Conservation (phyloP, 2,113 vertebrate genomes). For the Proteles cristata region DNA sequence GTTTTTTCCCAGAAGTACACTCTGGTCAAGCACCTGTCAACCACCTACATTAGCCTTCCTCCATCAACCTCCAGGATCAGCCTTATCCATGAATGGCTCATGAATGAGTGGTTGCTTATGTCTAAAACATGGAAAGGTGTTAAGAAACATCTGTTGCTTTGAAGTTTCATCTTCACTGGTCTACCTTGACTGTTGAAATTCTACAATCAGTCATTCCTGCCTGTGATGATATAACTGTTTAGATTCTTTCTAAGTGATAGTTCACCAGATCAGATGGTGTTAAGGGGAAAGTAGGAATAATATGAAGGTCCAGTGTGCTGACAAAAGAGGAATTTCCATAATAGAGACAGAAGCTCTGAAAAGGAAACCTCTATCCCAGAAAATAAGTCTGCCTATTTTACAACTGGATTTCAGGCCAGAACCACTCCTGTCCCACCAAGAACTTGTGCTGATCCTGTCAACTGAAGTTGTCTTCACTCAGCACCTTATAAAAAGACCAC, state of each 20-base stretch:
- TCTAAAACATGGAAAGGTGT: neutral
- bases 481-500: neutral
- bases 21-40: neutral
- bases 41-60: neutral
- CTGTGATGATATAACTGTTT: neutral
- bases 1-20: neutral
- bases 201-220: neutral
- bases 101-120: neutral
- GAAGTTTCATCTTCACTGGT: neutral
- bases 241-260: constrained; percentile 30
- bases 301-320: neutral
- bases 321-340: neutral
- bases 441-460: neutral
- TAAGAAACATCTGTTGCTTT: neutral
- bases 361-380: neutral
- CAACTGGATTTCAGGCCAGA: neutral
- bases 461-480: neutral
- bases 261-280: neutral
- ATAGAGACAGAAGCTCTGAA: neutral
- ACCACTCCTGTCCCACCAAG: neutral
- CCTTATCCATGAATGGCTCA: neutral
- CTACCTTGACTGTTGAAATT: constrained; percentile 39
- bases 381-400: neutral
- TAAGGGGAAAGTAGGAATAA: neutral
- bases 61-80: neutral